A percentile compares a stretch with the other conserved stretches of the same genome.
Evolutionary conservation across 2,888 invertebrate genomes (phyloP).

Genomic region (Oligia fasciuncula): DNA sequence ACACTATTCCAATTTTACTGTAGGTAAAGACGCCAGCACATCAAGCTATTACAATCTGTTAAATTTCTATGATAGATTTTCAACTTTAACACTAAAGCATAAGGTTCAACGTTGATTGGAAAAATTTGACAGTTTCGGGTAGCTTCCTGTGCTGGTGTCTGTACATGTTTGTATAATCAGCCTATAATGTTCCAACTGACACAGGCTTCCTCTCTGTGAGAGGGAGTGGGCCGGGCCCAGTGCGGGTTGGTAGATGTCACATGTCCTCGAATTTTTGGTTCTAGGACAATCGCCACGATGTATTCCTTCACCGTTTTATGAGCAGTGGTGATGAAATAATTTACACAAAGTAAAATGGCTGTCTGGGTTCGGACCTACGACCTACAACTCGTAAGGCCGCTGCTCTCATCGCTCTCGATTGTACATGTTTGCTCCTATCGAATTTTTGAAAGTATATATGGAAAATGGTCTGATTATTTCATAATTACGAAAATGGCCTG

Average conservation of each 20-base stretch:
- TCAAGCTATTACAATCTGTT: too few relatives aligned
- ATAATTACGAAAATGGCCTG: neutral
- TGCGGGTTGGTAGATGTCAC: neutral
- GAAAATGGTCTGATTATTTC: neutral
- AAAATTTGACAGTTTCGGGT: too few relatives aligned
- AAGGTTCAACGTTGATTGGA: too few relatives aligned
- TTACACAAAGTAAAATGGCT: neutral
- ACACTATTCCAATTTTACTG: slow-evolving; percentile 18
- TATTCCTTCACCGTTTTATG: neutral
- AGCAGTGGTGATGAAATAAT: neutral
- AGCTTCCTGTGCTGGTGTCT: too few relatives aligned
- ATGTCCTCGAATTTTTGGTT: neutral
- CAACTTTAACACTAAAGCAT: too few relatives aligned
- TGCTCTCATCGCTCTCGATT: neutral
- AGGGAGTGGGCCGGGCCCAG: neutral
- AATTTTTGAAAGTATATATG: slow-evolving; percentile 4
- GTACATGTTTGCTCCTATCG: neutral
- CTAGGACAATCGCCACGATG: neutral
- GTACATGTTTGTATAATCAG: neutral
- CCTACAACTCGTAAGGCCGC: neutral
- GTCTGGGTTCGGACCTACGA: neutral
- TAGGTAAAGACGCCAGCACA: too few relatives aligned
- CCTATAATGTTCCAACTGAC: neutral
- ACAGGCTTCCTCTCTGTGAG: neutral
- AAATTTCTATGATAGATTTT: too few relatives aligned